Evolutionary conservation across 1,140 invertebrate genomes (phyloP).

Genomic region (Neodiprion pinetum): DNA sequence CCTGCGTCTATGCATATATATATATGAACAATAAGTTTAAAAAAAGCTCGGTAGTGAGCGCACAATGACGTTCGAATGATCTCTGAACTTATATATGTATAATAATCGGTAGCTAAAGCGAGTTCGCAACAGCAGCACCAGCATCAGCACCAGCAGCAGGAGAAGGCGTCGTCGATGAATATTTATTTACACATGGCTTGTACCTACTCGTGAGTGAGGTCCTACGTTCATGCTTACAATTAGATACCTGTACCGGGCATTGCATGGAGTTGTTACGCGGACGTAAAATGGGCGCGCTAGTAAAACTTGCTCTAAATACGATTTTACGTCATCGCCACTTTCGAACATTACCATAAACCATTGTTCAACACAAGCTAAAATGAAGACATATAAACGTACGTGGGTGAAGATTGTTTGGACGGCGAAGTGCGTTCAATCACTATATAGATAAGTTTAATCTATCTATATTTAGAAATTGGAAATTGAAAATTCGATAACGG

Average conservation of each 20-base stretch:
- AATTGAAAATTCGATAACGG: background rate
- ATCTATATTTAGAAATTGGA: background rate
- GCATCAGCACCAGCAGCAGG: too few species aligned
- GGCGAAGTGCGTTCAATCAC: background rate
- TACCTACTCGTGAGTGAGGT: too few species aligned
- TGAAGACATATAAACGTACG: conserved; percentile 2
- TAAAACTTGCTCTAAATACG: background rate
- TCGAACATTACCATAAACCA: conserved; percentile 45
- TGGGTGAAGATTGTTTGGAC: conserved; percentile 28
- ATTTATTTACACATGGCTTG: too few species aligned
- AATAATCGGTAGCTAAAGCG: background rate
- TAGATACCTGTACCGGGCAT: too few species aligned
- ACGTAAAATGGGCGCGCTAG: too few species aligned
- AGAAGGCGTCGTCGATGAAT: too few species aligned
- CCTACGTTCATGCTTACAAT: too few species aligned
- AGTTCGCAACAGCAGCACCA: background rate
- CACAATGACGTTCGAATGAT: background rate
- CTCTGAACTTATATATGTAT: background rate
- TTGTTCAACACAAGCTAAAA: conserved; percentile 40
- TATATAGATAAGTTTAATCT: background rate
- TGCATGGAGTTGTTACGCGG: too few species aligned
- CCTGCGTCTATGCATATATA: too few species aligned
- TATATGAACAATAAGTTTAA: background rate
- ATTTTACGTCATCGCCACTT: conserved; percentile 45
- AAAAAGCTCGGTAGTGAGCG: background rate